Conservation (phyloP, 2,888 invertebrate genomes). For the Selenia dentaria region DNA sequence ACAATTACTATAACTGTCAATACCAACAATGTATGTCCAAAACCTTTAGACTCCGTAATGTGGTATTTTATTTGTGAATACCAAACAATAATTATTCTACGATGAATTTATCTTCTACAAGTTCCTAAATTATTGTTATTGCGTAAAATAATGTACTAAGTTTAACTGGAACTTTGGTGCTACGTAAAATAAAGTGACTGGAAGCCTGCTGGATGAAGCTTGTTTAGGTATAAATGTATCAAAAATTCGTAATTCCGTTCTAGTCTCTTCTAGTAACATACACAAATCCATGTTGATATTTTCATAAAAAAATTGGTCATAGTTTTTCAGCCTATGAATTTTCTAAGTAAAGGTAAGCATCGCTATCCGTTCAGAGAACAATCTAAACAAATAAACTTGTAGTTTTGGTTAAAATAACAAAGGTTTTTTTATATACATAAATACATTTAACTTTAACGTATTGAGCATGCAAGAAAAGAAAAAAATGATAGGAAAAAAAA, state of each 20-base stretch:
- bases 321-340: too few relatives aligned
- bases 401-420: too few relatives aligned
- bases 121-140: conserved; percentile 18
- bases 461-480: conserved; percentile 7
- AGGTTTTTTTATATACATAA: too few relatives aligned
- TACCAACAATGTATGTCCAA: conserved; percentile 33
- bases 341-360: too few relatives aligned
- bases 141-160: conserved; percentile 30
- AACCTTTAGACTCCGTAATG: conserved; percentile 21
- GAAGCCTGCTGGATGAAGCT: conserved; percentile 29
- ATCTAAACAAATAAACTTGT: too few relatives aligned
- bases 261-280: conserved; percentile 56
- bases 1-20: conserved; percentile 22
- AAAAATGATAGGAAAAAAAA: conserved; percentile 20
- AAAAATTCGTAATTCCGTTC: conserved; percentile 55
- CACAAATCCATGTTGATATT: conserved; percentile 60
- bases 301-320: conserved; percentile 18
- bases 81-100: conserved; percentile 31
- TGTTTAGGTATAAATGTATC: conserved; percentile 42
- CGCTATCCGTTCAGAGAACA: too few relatives aligned
- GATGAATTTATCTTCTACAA: conserved; percentile 22
- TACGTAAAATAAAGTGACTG: conserved; percentile 19
- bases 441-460: too few relatives aligned
- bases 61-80: conserved; percentile 13
- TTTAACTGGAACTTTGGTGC: conserved; percentile 37